Percentiles rank a stretch among this genome's conserved stretches.
These are phyloP conservation scores for Gastrophysa polygoni DNA, from an alignment of 2,888 invertebrate species.

Conservation along the genomic window DNA sequence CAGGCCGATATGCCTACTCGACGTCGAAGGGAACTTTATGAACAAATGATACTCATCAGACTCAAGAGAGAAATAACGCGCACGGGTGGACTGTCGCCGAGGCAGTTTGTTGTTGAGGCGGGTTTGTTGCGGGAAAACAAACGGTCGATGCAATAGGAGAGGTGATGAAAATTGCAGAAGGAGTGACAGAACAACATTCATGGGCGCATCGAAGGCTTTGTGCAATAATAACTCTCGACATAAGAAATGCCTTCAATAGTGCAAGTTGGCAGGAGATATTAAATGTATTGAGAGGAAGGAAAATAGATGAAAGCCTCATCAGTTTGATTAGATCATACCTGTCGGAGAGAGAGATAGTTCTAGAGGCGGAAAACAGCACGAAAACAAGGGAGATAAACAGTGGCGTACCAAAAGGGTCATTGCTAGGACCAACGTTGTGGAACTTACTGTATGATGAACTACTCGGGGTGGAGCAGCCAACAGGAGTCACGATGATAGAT, in stretches of 20 bases:
- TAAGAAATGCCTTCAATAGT: constrained; percentile 7
- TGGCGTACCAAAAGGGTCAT: constrained; percentile 23
- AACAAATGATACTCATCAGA: neutral
- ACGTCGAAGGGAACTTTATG: constrained; percentile 9
- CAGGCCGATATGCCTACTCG: neutral
- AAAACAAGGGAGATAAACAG: constrained; percentile 9
- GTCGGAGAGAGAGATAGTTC: constrained; percentile 8
- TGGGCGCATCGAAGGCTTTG: neutral
- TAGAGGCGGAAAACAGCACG: constrained; percentile 4
- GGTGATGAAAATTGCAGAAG: neutral
- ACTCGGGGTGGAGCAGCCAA: constrained; percentile 6
- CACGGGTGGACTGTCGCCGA: neutral
- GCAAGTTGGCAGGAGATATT: constrained; percentile 15
- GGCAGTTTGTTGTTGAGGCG: no score
- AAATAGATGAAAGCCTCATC: constrained; percentile 15
- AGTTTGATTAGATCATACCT: constrained; percentile 13
- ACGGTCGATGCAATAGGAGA: neutral
- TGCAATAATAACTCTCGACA: neutral
- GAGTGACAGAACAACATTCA: neutral
- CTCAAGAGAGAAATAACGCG: neutral
- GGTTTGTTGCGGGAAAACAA: neutral
- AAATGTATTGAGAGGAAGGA: constrained; percentile 11
- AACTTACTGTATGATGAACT: constrained; percentile 17
- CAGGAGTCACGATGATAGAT: constrained; percentile 11
- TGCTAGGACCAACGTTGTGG: constrained; percentile 20